Base-by-base conservation (phyloP, 2,113 vertebrate species). In the Otis tarda region DNA sequence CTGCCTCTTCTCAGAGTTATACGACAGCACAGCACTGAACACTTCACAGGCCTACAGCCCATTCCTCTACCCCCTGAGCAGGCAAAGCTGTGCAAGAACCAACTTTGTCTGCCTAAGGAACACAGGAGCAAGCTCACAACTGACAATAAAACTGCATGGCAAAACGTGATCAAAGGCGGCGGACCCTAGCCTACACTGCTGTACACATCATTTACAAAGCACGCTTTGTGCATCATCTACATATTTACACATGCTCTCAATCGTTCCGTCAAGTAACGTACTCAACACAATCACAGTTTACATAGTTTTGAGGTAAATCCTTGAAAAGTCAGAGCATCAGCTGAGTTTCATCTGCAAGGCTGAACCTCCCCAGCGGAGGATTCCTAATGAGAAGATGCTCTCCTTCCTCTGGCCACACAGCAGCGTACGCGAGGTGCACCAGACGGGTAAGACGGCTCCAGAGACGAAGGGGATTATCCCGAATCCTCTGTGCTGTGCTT, bases 231-330 rank as follows among this genome's bases (percentile, higher is more conserved):
- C 74, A 87, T 75, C 31, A 78, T 94, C 65, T 93, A 97, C 94
- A 96, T 94, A 95, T 94, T 97, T 97, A 97, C 91, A 97, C 90
- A 92, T 47, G 43, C 76, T 95, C 31, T 93, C 33, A 89, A 81
- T 75, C 93, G 39, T 83, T 91, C 82, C 73, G 94, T 81, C 90
- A 96, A 96, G 87, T 89, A 93, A 95, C 21, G 47, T 43, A 78
- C 49, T 93, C 91, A 93, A 91, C 63, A 83, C 71, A 90, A 83
- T 94, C 94, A 95, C 93, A 96, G 88, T 95, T 95, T 60, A 95
- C 52, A 55, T 83, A 69, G 87, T 89, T 95, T 80, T 94, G 94
- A 97, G 96, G 97, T 97, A 97, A 97, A 95, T 89, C 71, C 60
- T 88, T 93, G 85, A 87, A 86, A 91, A 79, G 31, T 74, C 73